These are phyloP conservation scores for Pipistrellus pygmaeus DNA, from an alignment of 2,797 vertebrate species.

Conservation along the genomic window DNA sequence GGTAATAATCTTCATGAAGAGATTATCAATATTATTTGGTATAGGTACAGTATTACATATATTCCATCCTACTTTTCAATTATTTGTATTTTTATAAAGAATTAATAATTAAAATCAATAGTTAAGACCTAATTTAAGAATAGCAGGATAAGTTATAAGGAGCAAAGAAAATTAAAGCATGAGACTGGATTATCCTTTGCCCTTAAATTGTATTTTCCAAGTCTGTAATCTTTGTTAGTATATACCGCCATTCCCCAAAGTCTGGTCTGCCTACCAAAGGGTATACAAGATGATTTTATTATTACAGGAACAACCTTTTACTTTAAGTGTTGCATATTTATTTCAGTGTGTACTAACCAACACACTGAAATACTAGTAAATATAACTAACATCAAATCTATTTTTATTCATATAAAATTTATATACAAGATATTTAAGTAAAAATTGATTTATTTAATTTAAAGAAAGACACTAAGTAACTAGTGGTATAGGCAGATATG, in stretches of 20 bases:
- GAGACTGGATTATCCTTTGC: neutral
- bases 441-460: neutral
- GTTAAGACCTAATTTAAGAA: slow-evolving; percentile 14
- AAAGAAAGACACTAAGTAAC: neutral
- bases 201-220: slow-evolving; percentile 2
- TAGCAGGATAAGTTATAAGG: neutral
- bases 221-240: neutral
- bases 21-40: neutral
- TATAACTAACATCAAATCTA: neutral
- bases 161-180: neutral
- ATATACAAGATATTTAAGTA: neutral
- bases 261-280: neutral
- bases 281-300: neutral
- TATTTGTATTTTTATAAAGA: slow-evolving; percentile 29
- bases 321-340: neutral
- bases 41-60: neutral
- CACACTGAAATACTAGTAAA: neutral
- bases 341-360: neutral
- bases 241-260: neutral
- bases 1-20: neutral
- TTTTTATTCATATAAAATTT: slow-evolving; percentile 4
- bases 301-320: neutral
- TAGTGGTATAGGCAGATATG: neutral
- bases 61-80: neutral
- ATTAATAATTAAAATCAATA: slow-evolving; percentile 1